Evolutionary conservation across 1,140 invertebrate genomes (phyloP), one percentile per base, ranked within the genome.

Genomic region (Bombus polaris): DNA sequence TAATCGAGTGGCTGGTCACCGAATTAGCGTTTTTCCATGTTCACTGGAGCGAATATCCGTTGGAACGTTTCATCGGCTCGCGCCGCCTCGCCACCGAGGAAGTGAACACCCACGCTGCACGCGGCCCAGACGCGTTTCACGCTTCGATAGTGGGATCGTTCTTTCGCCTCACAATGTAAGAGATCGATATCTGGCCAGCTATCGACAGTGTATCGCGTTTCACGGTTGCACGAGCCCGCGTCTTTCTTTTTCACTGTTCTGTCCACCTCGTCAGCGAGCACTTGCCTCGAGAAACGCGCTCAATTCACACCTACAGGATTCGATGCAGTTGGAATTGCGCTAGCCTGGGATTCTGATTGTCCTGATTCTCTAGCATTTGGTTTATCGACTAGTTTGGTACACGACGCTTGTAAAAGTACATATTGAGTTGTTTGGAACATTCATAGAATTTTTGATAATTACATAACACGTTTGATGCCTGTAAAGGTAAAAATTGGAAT

Each of bases 121-220:
- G 39, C 73, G 80, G 85, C 22, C 81, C 71, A 87, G 79, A 83
- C 80, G 77, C 72, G 77, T 86, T 91, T 87, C 87, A 83, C 89
- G 83, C 53, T 81, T 62, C 80, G 87, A 70, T 59, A 74, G 80
- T 65, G 86, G 75, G 75, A 81, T 88, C 77, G 59, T 90, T 88
- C 83, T 90, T 86, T 83, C 75, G 18, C 65, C 42, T 65, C 70
- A 77, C 86, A 88, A 90, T 90, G 83, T 83, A 77, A n/a, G 76
- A 90, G 88, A 90, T 88, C 88, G 80, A 90, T 90, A 90, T 90
- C 89, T 39, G 62, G 32, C 59, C 47, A 37, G 62, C 75, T 88
- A 90, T 90, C 89, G 71, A 70, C 75, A n/a, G 75, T 88, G 83
- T 90, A 90, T 90, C 89, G 83, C 66, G 83, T 90, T 90, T 90